Percentiles rank a stretch among this genome's conserved stretches.
These are phyloP conservation scores for Rugalucina vietnamica DNA, from an alignment of 2,888 invertebrate genomes.

Conservation along the genomic window DNA sequence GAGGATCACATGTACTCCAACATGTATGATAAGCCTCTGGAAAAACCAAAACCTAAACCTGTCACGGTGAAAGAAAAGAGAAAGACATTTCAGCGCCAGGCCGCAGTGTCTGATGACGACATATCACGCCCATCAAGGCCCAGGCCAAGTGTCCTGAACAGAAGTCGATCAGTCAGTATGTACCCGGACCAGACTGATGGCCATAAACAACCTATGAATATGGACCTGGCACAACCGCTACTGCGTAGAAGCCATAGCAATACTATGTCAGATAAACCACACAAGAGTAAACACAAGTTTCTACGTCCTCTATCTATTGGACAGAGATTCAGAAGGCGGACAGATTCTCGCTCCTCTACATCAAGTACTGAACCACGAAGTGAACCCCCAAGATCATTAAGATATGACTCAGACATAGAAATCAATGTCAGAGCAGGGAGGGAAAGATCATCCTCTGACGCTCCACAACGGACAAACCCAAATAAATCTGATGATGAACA, in stretches of 20 bases:
- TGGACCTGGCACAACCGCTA: constrained; percentile 43
- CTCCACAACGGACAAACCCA: not conserved
- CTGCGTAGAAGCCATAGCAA: constrained; percentile 22
- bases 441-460: not conserved
- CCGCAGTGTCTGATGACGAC: constrained; percentile 26
- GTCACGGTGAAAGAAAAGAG: not conserved
- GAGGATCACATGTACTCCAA: constrained; percentile 27
- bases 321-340: not conserved
- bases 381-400: not conserved
- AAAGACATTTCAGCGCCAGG: not conserved
- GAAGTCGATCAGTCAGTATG: constrained; percentile 44
- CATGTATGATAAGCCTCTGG: constrained; percentile 53
- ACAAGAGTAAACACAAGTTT: not conserved
- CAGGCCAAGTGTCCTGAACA: constrained; percentile 11
- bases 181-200: not conserved
- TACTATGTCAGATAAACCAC: not conserved
- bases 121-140: constrained; percentile 36
- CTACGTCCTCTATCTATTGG: not conserved
- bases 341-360: not conserved
- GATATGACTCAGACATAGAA: not conserved
- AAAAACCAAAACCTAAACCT: constrained; percentile 37
- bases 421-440: not conserved
- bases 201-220: constrained; percentile 36
- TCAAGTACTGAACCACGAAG: constrained; percentile 4
- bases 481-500: constrained; percentile 24